These are phyloP conservation scores for Trachelus troglodyta DNA, from an alignment of 2,888 invertebrate genomes.

Conservation along the genomic window DNA sequence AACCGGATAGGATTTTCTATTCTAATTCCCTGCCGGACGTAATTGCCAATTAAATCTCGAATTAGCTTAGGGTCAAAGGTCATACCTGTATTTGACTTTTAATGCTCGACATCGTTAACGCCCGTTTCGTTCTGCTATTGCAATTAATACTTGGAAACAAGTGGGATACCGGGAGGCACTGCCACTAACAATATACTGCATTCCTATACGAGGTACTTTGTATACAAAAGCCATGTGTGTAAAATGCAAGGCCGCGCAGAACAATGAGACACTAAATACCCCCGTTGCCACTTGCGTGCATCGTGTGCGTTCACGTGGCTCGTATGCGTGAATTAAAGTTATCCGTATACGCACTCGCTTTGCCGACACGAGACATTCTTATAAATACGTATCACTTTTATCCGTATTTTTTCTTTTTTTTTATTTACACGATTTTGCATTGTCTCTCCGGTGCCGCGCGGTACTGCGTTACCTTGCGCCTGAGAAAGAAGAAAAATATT, in stretches of 20 bases:
- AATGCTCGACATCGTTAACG: neutral
- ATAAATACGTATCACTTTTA: neutral
- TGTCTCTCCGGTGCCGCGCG: neutral
- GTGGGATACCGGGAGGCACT: neutral
- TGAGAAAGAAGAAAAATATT: neutral
- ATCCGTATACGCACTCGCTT: neutral
- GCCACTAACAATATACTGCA: neutral
- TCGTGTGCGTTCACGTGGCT: slow-evolving; percentile 5
- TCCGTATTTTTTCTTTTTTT: neutral
- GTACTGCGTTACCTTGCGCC: neutral
- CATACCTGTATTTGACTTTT: neutral
- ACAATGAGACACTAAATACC: slow-evolving; percentile 13
- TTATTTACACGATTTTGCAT: neutral
- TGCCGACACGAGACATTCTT: neutral
- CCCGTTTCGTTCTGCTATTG: neutral
- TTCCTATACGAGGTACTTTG: neutral
- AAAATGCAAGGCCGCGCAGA: slow-evolving; percentile 9
- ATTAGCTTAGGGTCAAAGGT: neutral
- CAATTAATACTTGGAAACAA: neutral
- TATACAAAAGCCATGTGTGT: neutral
- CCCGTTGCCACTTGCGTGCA: neutral
- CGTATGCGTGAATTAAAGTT: neutral
- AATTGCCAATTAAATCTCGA: neutral
- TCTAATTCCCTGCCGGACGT: neutral
- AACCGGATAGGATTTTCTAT: neutral